Conservation (phyloP, 2,113 vertebrate genomes). For the Tylochromis polylepis region DNA sequence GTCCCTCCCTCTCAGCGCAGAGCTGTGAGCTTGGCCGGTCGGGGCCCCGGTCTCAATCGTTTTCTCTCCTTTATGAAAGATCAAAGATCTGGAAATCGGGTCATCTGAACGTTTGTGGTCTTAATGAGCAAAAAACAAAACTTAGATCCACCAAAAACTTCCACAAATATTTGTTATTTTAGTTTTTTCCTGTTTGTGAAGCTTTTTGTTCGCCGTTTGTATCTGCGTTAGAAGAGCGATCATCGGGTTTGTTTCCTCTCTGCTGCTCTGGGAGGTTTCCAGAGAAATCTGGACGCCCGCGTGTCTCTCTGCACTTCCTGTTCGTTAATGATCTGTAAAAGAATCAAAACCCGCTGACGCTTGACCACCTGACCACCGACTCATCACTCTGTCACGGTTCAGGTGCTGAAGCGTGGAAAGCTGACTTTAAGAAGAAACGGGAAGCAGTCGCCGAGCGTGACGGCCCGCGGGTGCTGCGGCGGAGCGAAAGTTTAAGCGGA, state of each 20-base stretch:
- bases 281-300: background rate
- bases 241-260: accelerated
- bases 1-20: background rate
- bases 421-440: background rate
- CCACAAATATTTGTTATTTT: background rate
- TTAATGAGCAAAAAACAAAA: background rate
- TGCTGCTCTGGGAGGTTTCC: background rate
- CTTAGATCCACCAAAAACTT: background rate
- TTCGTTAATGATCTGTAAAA: background rate
- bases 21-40: background rate
- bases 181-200: too few species aligned
- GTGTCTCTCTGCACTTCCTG: background rate
- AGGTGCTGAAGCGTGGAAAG: background rate
- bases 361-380: background rate
- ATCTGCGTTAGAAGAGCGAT: background rate
- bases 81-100: background rate
- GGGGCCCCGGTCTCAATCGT: accelerated
- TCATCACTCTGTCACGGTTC: background rate
- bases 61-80: accelerated
- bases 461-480: background rate
- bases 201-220: background rate
- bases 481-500: too few species aligned
- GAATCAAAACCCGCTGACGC: background rate
- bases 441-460: background rate
- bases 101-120: background rate